These are phyloP conservation scores for Takifugu ocellatus DNA, from an alignment of 2,797 vertebrate genomes.

Conservation along the genomic window DNA sequence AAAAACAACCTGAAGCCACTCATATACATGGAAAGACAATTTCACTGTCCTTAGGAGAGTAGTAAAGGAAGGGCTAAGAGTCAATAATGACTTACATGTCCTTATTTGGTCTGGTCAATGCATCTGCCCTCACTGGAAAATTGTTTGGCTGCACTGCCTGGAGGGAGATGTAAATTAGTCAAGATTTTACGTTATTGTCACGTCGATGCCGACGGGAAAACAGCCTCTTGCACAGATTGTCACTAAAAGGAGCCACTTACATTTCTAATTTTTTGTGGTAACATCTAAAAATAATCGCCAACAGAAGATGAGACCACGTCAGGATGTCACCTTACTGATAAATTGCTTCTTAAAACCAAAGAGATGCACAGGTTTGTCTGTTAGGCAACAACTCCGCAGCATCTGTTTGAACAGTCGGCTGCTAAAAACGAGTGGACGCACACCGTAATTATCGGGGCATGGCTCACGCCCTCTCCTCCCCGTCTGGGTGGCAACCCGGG, in stretches of 20 bases:
- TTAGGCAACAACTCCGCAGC: conserved; percentile 34
- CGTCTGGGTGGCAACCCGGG: conserved; percentile 68
- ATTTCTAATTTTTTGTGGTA: conserved; percentile 30
- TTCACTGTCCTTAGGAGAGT: conserved; percentile 65
- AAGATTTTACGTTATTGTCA: conserved; percentile 51
- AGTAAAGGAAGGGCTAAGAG: conserved; percentile 73
- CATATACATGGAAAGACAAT: conserved; percentile 65
- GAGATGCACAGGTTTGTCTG: conserved; percentile 19
- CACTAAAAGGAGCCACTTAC: no score
- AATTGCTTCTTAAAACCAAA: conserved; percentile 14
- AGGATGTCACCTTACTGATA: conserved; percentile 4
- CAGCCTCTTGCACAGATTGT: conserved; percentile 34
- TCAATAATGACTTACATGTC: conserved; percentile 75
- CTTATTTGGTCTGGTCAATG: conserved; percentile 67
- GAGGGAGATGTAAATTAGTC: conserved; percentile 68
- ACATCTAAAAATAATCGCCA: conserved; percentile 14
- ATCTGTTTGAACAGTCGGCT: conserved; percentile 63
- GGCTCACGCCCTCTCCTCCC: conserved; percentile 61
- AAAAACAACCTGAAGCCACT: conserved; percentile 68
- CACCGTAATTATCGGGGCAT: conserved; percentile 66
- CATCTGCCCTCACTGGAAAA: conserved; percentile 57
- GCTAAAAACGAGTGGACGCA: conserved; percentile 55
- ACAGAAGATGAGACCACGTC: conserved; percentile 25
- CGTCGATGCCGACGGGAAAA: conserved; percentile 41
- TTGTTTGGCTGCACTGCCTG: conserved; percentile 67